Evolutionary conservation across 2,888 invertebrate genomes (phyloP), one percentile per base, ranked within the genome.

Genomic region (Actias luna): DNA sequence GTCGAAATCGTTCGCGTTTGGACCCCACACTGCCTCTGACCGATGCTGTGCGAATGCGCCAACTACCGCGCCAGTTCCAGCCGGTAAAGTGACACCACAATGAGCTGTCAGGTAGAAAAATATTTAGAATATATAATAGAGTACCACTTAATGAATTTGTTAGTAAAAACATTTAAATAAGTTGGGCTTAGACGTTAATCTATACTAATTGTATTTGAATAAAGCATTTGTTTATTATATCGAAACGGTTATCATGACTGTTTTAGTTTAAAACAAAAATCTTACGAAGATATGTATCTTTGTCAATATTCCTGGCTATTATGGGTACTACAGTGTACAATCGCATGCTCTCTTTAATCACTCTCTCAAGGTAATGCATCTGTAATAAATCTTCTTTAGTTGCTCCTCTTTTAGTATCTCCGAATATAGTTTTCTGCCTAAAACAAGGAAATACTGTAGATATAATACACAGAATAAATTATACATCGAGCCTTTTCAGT

Each of bases 291-390:
- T 91, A 84, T 1, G 85, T 83, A 66, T 94, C 93, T 64, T 89
- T 91, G 22, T 88, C 85, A 5, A 93, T 68, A 8, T 88, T 84
- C 46, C 94, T 83, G 0, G 91, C 93, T 35, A 94, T 83, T 60
- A 94, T 81, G 0, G 94, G 93, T 0, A 90, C 94, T 0, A 93
- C 89, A 0, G 94, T 94, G 75, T 94, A 94, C 1, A 94, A 77
- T 42, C 94, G 84, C 84, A 94, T 85, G 60, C 93, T 93, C 76
- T 94, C 94, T 71, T 94, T 94, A 36, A 94, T 92, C 0, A 94
- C 93, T 69, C 93, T 79, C 71, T 94, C 94, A 61, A 94, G 77
- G 71, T 93, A 94, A 35, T 88, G 82, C 90, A 94, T 92, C 63
- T 93, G 85, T 33, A 87, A 78, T 39, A 94, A 73, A 66, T 94